Percentiles rank a stretch among this genome's conserved stretches.
These are phyloP conservation scores for Pyxicephalus adspersus DNA, from an alignment of 2,113 vertebrate genomes.

Conservation along the genomic window DNA sequence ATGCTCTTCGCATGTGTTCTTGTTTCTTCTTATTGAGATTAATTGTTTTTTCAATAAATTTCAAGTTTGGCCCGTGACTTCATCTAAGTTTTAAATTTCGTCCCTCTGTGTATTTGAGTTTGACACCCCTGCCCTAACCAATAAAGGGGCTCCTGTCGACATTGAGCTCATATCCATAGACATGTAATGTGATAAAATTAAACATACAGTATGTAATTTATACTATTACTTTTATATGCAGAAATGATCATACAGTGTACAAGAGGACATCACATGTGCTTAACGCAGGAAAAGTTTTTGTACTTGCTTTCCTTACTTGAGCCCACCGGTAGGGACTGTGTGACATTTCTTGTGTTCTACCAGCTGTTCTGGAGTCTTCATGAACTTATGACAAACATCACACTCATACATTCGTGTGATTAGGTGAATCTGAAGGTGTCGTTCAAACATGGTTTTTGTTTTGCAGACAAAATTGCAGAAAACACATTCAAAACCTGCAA, in stretches of 20 bases:
- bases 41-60: too few species aligned
- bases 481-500: constrained; percentile 95
- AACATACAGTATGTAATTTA: background rate
- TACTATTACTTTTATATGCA: background rate
- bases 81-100: too few species aligned
- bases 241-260: constrained; percentile 16
- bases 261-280: constrained; percentile 61
- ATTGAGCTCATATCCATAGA: too few species aligned
- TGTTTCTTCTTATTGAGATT: too few species aligned
- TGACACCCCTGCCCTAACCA: too few species aligned
- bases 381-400: constrained; percentile 98
- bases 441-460: constrained; percentile 97
- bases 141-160: too few species aligned
- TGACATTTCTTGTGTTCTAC: constrained; percentile 99
- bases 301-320: constrained; percentile 99
- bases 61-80: too few species aligned
- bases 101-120: too few species aligned
- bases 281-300: constrained; percentile 84
- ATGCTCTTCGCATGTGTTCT: too few species aligned
- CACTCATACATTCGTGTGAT: constrained; percentile 99
- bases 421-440: constrained; percentile 98
- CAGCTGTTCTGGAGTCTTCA: constrained; percentile 98
- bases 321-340: constrained; percentile 98
- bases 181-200: too few species aligned
- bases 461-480: constrained; percentile 99